A percentile compares a stretch with the other conserved stretches of the same genome.
Evolutionary conservation across 2,113 vertebrate genomes (phyloP).

Genomic region (Malurus melanocephalus): DNA sequence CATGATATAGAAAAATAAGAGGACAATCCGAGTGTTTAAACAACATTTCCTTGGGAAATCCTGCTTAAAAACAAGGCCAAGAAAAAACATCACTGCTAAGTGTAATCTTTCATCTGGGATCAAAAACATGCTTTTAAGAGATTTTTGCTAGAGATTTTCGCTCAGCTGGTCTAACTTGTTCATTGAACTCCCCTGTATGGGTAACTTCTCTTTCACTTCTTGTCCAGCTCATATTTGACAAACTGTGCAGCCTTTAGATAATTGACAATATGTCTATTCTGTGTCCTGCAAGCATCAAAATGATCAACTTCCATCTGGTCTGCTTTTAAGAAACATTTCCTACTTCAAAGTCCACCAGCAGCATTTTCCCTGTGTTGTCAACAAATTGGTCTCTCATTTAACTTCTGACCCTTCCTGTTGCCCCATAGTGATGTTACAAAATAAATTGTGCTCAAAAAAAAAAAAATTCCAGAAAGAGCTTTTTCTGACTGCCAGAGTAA

Average conservation of each 20-base stretch:
- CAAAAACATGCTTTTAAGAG: background rate
- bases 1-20: background rate
- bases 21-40: background rate
- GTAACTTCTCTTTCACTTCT: background rate
- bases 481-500: background rate
- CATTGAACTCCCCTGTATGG: background rate
- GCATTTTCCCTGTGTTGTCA: background rate
- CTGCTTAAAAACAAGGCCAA: background rate
- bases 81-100: background rate
- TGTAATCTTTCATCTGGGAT: background rate
- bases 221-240: background rate
- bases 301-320: background rate
- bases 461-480: background rate
- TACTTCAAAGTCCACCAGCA: background rate
- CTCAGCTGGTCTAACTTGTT: background rate
- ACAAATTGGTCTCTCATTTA: constrained; percentile 7
- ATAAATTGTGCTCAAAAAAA: background rate
- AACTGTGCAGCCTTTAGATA: constrained; percentile 5
- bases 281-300: constrained; percentile 10
- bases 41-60: background rate
- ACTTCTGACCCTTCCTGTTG: background rate
- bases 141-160: background rate
- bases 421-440: background rate
- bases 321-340: constrained; percentile 19
- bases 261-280: constrained; percentile 18